Evolutionary conservation across 2,888 invertebrate genomes (phyloP), one percentile per base, ranked within the genome.

Genomic region (Calephelis perditalis): DNA sequence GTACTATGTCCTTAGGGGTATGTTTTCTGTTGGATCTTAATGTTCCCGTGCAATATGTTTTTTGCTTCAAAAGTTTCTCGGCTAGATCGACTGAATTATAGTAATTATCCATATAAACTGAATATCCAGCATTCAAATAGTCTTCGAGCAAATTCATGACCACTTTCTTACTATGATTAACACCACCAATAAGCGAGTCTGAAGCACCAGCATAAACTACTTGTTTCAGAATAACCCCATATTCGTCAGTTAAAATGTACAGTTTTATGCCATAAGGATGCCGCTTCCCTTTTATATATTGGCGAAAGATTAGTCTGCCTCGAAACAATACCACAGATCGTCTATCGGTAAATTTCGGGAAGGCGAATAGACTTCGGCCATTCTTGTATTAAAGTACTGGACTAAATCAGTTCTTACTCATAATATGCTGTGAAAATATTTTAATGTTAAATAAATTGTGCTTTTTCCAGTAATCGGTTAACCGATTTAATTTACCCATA

Each of bases 241-340:
- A 44, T 54, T 54, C 59, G n/a, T 59, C 59, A 15, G 59, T 59
- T 37, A 59, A 43, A 37, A 58, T 58, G 12, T 67, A 56, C 0
- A 56, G 43, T 12, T 56, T 56, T 56, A 56, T 56, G n/a, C 56
- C 56, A 43, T 56, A 56, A 15, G 43, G 56, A 10, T 56, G 56
- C 43, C 43, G 37, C 43, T 56, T 56, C 12, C 15, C 8, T 56
- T 56, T 56, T 7, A 56, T 37, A 12, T 56, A 56, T 12, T 44
- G 56, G n/a, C 56, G 43, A 15, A 56, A 56, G 36, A 55, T 2
- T 55, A 11, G 12, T 37, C 11, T 37, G 55, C 36, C 55, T 37
- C 11, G 36, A 37, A 56, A 56, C 56, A 26, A 26, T 26, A 26
- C 26, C 54, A 54, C 36, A 7, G 54, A 54, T 36, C 54, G 5